Percentiles rank a stretch among this genome's conserved stretches.
Evolutionary conservation across 2,113 vertebrate species (phyloP).

Genomic region (Lathamus discolor): DNA sequence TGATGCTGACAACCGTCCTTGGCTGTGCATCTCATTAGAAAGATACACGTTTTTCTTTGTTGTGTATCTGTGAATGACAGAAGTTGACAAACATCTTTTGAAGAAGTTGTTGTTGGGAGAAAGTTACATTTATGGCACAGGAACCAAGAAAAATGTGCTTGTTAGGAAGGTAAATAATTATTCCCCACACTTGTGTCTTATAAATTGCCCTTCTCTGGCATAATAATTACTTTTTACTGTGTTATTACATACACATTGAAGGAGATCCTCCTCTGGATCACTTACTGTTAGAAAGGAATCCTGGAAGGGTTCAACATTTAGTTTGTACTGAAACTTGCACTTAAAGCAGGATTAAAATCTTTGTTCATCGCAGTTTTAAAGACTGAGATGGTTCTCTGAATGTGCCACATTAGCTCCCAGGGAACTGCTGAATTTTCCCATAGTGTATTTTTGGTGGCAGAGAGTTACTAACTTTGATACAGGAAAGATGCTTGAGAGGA

Average conservation of each 20-base stretch:
- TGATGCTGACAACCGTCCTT: slow-evolving; percentile 76
- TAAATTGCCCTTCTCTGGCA: neutral
- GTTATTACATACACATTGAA: neutral
- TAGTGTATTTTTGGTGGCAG: neutral
- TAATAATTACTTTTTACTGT: neutral
- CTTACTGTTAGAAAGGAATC: neutral
- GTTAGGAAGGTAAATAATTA: slow-evolving; percentile 37
- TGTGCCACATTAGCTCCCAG: neutral
- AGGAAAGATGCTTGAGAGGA: neutral
- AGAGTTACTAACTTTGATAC: neutral
- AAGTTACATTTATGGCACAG: slow-evolving; percentile 21
- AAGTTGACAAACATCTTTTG: slow-evolving; percentile 76
- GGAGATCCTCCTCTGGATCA: neutral
- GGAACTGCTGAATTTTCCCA: neutral
- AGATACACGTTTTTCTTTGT: slow-evolving; percentile 73
- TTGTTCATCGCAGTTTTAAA: neutral
- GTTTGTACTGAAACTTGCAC: neutral
- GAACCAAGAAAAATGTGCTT: neutral
- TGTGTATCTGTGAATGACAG: slow-evolving; percentile 72
- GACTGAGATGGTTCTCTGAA: neutral
- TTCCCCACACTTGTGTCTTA: neutral
- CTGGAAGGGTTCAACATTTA: neutral
- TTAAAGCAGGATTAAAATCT: neutral
- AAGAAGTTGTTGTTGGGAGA: slow-evolving; percentile 62
- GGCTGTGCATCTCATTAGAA: slow-evolving; percentile 78